Evolutionary conservation across 2,888 invertebrate genomes (phyloP).

Genomic region (Thymelicus acteon): DNA sequence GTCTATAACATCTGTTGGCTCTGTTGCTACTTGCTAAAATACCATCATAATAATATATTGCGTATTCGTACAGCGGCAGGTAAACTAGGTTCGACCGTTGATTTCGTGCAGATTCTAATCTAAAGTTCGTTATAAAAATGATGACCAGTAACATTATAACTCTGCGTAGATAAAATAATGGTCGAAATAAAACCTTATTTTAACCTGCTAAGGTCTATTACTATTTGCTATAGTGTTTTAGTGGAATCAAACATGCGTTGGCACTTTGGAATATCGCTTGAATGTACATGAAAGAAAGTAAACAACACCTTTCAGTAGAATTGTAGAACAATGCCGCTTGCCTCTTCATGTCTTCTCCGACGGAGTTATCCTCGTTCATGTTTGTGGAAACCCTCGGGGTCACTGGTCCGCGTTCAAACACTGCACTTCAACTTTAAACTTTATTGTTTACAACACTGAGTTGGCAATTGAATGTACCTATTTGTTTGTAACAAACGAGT

Average conservation of each 20-base stretch:
- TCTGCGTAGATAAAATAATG: neutral
- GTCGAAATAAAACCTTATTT: constrained; percentile 7
- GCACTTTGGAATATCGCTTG: constrained; percentile 2
- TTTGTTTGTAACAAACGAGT: constrained; percentile 1
- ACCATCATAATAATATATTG: neutral
- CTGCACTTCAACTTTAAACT: constrained; percentile 44
- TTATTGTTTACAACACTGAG: constrained; percentile 23
- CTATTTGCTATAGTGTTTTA: no score
- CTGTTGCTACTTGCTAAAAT: constrained; percentile 9
- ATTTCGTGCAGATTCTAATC: constrained; percentile 19
- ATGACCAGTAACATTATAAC: neutral
- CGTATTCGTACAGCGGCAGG: constrained; percentile 14
- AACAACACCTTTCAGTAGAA: constrained; percentile 74
- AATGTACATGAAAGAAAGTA: constrained; percentile 25
- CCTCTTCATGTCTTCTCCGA: constrained; percentile 74
- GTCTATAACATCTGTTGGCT: no score
- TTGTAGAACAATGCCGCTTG: constrained; percentile 81
- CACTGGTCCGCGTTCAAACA: constrained; percentile 47
- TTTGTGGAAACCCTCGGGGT: constrained; percentile 49
- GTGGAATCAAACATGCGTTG: constrained; percentile 13
- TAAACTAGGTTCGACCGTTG: neutral
- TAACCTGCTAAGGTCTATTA: neutral
- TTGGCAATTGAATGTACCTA: neutral
- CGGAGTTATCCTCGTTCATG: constrained; percentile 75
- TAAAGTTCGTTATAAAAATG: constrained; percentile 13